These are phyloP conservation scores for Drepanosiphum platanoidis DNA, from an alignment of 2,888 invertebrate species.

Conservation along the genomic window DNA sequence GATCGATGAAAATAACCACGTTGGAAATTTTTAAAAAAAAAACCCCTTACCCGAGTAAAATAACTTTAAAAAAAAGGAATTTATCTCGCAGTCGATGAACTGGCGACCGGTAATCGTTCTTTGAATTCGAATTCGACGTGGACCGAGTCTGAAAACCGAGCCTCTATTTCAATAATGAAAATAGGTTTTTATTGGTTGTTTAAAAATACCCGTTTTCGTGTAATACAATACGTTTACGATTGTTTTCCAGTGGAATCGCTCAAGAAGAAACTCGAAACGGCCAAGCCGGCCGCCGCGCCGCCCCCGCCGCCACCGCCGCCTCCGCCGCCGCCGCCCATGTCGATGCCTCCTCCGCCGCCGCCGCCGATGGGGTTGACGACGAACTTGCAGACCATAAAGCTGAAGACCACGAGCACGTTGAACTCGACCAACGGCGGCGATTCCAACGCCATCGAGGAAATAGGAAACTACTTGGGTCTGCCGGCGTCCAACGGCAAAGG, in stretches of 20 bases:
- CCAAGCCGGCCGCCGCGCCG: constrained; percentile 68
- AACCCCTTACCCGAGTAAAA: too few species aligned
- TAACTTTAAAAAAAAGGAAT: too few species aligned
- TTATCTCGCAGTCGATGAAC: too few species aligned
- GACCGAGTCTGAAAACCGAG: too few species aligned
- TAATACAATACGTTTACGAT: not conserved
- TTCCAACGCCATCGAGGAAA: constrained; percentile 68
- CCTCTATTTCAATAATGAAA: too few species aligned
- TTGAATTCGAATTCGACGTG: too few species aligned
- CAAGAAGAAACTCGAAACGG: constrained; percentile 65
- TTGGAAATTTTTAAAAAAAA: too few species aligned
- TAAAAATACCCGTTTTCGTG: too few species aligned
- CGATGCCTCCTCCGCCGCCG: constrained; percentile 65
- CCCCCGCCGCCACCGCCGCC: constrained; percentile 67
- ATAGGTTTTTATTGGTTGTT: too few species aligned
- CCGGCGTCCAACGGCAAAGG: constrained; percentile 71
- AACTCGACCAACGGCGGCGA: constrained; percentile 63
- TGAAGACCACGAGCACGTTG: constrained; percentile 66
- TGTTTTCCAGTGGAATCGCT: constrained; percentile 64
- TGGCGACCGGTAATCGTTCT: too few species aligned
- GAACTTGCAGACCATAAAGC: constrained; percentile 66
- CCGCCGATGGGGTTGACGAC: constrained; percentile 53
- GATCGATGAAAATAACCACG: too few species aligned
- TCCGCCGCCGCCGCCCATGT: constrained; percentile 64
- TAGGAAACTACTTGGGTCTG: constrained; percentile 73